These are phyloP conservation scores for Ancistrus triradiatus DNA, from an alignment of 2,113 vertebrate species.

Conservation along the genomic window DNA sequence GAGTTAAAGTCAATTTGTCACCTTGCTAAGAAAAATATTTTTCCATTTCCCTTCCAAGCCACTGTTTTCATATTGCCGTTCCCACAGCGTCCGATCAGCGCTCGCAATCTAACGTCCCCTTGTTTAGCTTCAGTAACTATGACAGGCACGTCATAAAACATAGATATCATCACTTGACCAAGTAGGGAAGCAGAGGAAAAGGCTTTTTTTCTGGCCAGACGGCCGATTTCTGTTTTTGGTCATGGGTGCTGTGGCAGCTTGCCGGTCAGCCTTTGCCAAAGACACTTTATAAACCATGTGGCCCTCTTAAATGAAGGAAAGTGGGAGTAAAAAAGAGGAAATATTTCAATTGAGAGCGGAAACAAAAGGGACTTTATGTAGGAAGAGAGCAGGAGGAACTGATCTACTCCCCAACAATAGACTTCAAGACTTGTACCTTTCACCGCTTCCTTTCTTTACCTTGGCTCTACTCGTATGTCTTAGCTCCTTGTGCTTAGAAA, in stretches of 20 bases:
- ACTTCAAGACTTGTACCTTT: constrained; percentile 15
- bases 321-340: constrained; percentile 36
- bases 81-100: constrained; percentile 12
- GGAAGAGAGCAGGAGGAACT: constrained; percentile 1
- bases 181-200: background rate
- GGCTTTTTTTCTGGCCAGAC: constrained; percentile 33
- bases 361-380: constrained; percentile 55
- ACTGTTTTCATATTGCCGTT: constrained; percentile 1
- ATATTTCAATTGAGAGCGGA: constrained; percentile 44
- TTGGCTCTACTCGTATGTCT: no score
- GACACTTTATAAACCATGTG: constrained; percentile 55
- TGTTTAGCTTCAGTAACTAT: constrained; percentile 22
- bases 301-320: constrained; percentile 27
- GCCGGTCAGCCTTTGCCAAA: constrained; percentile 51
- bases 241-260: constrained; percentile 33
- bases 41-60: background rate
- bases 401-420: background rate
- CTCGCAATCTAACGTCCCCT: constrained; percentile 11
- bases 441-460: background rate
- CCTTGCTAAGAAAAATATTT: background rate
- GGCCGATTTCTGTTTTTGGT: constrained; percentile 37
- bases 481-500: no score
- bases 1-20: constrained; percentile 5
- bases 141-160: constrained; percentile 39
- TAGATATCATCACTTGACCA: constrained; percentile 36